Conservation (phyloP, 2,888 invertebrate genomes). For the Diaprepes abbreviatus region DNA sequence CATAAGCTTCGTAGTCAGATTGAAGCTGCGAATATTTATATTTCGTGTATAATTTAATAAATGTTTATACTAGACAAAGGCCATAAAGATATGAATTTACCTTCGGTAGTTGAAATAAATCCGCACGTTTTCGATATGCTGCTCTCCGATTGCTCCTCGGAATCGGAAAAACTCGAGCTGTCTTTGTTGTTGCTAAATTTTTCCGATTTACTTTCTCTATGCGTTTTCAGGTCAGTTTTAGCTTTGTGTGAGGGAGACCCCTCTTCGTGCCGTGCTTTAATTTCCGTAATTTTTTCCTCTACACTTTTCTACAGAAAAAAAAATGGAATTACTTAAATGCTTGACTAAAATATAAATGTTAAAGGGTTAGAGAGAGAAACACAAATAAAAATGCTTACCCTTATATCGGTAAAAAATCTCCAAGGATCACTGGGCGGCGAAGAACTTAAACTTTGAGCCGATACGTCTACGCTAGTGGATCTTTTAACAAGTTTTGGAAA, state of each 20-base stretch:
- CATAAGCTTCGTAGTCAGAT: no score
- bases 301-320: constrained; percentile 74
- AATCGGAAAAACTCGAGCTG: constrained; percentile 76
- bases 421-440: constrained; percentile 76
- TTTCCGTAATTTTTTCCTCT: constrained; percentile 81
- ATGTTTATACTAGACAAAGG: no score
- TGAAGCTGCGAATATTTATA: no score
- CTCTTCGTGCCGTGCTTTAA: constrained; percentile 68
- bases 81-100: constrained; percentile 54
- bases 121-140: constrained; percentile 66
- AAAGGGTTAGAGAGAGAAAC: no score
- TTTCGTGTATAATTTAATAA: no score
- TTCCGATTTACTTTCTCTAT: constrained; percentile 28
- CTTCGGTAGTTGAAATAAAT: constrained; percentile 65
- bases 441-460: constrained; percentile 60
- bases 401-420: constrained; percentile 81
- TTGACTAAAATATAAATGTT: no score
- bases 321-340: no score
- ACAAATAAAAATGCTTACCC: constrained; percentile 59
- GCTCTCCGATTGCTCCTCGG: constrained; percentile 70
- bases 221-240: constrained; percentile 10
- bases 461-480: constrained; percentile 74
- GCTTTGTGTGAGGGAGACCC: constrained; percentile 57
- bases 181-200: constrained; percentile 61
- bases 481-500: constrained; percentile 74